A percentile compares a stretch with the other conserved stretches of the same genome.
Evolutionary conservation across 2,113 vertebrate genomes (phyloP).

Genomic region (Steatornis caripensis): DNA sequence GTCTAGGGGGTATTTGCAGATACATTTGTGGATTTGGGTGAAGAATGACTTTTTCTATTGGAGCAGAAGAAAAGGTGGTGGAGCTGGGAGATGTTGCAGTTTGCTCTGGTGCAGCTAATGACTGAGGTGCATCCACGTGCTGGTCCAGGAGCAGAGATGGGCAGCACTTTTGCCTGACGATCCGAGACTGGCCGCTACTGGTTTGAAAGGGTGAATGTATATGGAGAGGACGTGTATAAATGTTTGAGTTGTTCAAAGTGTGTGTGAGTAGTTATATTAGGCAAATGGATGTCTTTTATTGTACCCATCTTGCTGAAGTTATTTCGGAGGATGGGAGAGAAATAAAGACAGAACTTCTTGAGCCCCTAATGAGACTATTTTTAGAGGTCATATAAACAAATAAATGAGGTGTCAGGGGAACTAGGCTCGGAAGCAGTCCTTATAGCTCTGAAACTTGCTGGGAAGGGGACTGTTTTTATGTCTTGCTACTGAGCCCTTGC

Average conservation of each 20-base stretch:
- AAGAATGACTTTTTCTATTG: not conserved
- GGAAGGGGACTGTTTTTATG: not conserved
- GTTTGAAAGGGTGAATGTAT: not conserved
- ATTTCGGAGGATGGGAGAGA: not conserved
- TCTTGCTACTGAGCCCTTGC: not conserved
- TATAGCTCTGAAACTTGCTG: not conserved
- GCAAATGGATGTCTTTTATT: not conserved
- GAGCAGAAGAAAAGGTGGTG: not conserved
- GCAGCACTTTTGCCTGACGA: not conserved
- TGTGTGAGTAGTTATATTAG: not conserved
- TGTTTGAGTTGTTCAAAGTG: not conserved
- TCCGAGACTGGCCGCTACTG: not conserved
- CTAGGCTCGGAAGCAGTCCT: not conserved
- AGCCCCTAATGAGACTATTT: not conserved
- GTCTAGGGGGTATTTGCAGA: too few species aligned
- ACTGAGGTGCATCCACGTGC: not conserved
- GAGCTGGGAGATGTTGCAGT: not conserved
- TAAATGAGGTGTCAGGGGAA: not conserved
- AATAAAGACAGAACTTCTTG: not conserved
- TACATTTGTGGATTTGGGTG: not conserved
- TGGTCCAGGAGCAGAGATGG: not conserved
- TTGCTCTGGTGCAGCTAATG: not conserved
- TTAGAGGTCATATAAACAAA: not conserved
- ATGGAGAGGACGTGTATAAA: not conserved
- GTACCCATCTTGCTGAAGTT: not conserved